These are phyloP conservation scores for Tiliacea citrago DNA, from an alignment of 2,888 invertebrate species.

Conservation along the genomic window DNA sequence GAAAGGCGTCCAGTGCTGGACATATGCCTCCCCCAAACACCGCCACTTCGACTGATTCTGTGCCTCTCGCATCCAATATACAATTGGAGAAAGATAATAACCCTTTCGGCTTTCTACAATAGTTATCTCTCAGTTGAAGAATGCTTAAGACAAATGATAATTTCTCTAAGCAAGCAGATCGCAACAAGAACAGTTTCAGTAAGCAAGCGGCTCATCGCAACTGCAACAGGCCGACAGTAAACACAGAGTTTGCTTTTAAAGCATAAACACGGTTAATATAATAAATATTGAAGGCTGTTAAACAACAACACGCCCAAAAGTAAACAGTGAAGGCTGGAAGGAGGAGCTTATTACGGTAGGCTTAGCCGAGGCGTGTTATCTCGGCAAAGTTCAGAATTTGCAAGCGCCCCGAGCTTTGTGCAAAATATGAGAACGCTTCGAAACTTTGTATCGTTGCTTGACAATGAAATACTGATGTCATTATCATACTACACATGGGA, in stretches of 20 bases:
- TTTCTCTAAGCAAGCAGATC: neutral
- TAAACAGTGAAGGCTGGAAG: constrained; percentile 65
- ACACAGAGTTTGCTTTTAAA: constrained; percentile 24
- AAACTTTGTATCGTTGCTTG: constrained; percentile 71
- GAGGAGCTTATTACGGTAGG: constrained; percentile 76
- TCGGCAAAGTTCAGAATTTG: constrained; percentile 82
- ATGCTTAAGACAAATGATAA: neutral
- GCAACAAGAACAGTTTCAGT: neutral
- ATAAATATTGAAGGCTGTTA: constrained; percentile 63
- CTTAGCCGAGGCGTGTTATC: constrained; percentile 82
- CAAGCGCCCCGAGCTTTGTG: constrained; percentile 77
- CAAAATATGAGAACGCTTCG: constrained; percentile 75
- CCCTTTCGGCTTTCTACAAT: neutral
- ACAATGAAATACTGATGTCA: constrained; percentile 75
- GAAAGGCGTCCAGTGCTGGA: too few relatives aligned
- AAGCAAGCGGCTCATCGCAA: neutral
- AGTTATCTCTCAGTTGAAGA: neutral
- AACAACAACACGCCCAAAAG: constrained; percentile 68
- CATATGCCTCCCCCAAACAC: too few relatives aligned
- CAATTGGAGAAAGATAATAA: neutral
- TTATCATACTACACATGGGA: constrained; percentile 56
- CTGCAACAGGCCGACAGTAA: neutral
- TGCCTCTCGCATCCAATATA: too few relatives aligned
- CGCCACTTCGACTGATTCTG: too few relatives aligned
- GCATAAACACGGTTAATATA: constrained; percentile 42